phyloP scores from a whole-genome alignment of 2,888 invertebrate genomes.

The Crematogaster levior region DNA sequence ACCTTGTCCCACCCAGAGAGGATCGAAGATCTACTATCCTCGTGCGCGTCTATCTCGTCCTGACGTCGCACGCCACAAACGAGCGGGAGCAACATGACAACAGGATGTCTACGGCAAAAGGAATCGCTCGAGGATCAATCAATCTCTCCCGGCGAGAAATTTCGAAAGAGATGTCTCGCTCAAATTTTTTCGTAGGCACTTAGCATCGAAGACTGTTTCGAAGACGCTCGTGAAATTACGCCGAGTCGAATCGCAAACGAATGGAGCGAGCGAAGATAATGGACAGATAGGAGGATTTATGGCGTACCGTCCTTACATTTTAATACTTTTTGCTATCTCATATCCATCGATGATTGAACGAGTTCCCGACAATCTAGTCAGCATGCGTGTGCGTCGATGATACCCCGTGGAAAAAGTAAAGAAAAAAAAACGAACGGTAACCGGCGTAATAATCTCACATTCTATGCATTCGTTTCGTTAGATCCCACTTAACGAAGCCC shows the following conservation, averaged over 20 bases:
- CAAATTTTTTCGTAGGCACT: slow-evolving; percentile 5
- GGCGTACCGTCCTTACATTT: neutral
- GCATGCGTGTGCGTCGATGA: slow-evolving; percentile 30
- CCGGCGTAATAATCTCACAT: slow-evolving; percentile 36
- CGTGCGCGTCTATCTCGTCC: neutral
- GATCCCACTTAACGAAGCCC: slow-evolving; percentile 45
- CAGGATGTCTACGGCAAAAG: slow-evolving; percentile 62
- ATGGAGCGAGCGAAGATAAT: slow-evolving; percentile 10
- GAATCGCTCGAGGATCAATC: slow-evolving; percentile 64
- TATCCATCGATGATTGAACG: slow-evolving; percentile 26
- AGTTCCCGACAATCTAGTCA: slow-evolving; percentile 38
- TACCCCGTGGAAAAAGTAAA: neutral
- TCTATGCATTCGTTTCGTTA: slow-evolving; percentile 52
- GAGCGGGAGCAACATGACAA: slow-evolving; percentile 63
- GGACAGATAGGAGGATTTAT: slow-evolving; percentile 38
- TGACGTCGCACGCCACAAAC: slow-evolving; percentile 50
- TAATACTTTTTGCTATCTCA: slow-evolving; percentile 32
- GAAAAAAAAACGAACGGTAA: neutral
- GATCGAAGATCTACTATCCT: slow-evolving; percentile 49
- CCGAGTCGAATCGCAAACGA: slow-evolving; percentile 24
- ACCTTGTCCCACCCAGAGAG: slow-evolving; percentile 61
- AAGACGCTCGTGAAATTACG: slow-evolving; percentile 20
- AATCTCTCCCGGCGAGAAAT: slow-evolving; percentile 55
- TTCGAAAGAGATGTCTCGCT: slow-evolving; percentile 56
- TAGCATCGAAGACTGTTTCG: neutral